Conservation (phyloP, 2,888 invertebrate genomes). For the Pollenia labialis region DNA sequence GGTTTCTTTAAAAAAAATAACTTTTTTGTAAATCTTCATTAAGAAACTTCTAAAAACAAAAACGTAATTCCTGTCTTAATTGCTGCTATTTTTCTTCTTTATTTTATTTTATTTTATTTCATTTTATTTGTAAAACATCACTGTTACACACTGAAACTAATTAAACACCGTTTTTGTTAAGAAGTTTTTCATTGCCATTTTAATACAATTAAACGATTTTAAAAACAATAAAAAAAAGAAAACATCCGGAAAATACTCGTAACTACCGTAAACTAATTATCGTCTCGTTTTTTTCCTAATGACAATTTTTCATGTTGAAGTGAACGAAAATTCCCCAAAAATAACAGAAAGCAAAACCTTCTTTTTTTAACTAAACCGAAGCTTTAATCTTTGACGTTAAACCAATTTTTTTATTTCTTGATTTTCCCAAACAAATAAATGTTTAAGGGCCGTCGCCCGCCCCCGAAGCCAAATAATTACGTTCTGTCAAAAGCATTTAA, state of each 20-base stretch:
- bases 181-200: slow-evolving; percentile 24
- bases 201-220: slow-evolving; percentile 8
- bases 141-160: not conserved
- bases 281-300: slow-evolving; percentile 9
- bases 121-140: not conserved
- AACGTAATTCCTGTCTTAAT: no score
- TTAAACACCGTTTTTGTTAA: not conserved
- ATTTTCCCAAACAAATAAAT: not conserved
- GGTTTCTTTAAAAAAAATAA: no score
- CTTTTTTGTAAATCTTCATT: no score
- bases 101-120: no score
- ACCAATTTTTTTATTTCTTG: not conserved
- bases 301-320: slow-evolving; percentile 7
- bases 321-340: not conserved
- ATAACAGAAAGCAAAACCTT: not conserved
- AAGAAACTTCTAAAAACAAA: no score
- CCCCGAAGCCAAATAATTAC: not conserved
- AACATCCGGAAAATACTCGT: not conserved
- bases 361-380: not conserved
- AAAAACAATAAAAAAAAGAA: not conserved
- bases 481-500: slow-evolving; percentile 13
- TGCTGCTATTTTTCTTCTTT: no score
- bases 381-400: slow-evolving; percentile 33
- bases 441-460: not conserved
- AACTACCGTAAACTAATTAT: not conserved